Conservation (phyloP, 2,113 vertebrate species). For the Sinocyclocheilus maitianheensis region DNA sequence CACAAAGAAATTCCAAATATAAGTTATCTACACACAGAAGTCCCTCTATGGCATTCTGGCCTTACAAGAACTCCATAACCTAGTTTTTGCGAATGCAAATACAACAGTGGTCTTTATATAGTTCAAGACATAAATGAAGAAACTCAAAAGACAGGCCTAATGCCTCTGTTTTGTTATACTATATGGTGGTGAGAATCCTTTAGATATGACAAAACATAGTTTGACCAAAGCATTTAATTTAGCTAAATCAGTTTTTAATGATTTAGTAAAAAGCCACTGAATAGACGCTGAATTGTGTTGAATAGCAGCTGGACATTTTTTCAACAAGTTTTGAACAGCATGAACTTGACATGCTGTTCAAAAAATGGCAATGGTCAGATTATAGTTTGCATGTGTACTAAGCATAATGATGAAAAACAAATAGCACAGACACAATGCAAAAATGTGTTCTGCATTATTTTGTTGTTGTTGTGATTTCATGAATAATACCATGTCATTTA, state of each 20-base stretch:
- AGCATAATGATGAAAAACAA: no score
- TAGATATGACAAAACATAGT: no score
- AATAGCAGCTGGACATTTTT: background rate
- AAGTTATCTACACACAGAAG: slow-evolving; percentile 6
- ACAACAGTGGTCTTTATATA: background rate
- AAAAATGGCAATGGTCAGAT: no score
- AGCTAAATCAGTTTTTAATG: no score
- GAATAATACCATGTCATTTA: background rate
- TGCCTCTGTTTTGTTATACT: background rate
- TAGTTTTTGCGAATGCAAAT: background rate
- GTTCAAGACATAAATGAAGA: background rate
- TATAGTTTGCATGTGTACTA: no score
- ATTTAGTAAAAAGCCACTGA: background rate
- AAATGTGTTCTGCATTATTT: background rate
- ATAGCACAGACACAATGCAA: no score
- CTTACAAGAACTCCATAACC: slow-evolving; percentile 7
- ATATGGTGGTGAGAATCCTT: background rate
- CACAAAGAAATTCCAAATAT: slow-evolving; percentile 28
- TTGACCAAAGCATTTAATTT: no score
- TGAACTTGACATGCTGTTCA: no score
- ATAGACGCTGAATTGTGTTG: no score
- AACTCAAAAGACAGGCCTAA: background rate
- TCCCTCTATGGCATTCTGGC: background rate
- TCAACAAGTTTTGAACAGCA: background rate
- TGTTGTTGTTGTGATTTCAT: background rate